phyloP scores from a whole-genome alignment of 2,888 invertebrate genomes.

The Elgonia sp. region DNA sequence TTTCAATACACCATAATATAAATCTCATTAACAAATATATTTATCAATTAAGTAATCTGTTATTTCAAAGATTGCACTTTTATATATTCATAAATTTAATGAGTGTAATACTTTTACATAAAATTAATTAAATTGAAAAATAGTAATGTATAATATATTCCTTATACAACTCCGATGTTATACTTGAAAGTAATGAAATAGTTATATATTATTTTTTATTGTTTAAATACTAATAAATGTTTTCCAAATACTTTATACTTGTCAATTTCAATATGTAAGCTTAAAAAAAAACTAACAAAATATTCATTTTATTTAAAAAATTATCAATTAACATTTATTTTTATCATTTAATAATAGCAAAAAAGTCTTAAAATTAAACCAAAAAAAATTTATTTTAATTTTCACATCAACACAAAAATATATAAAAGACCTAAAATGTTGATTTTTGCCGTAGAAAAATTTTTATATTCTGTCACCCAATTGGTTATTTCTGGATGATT shows the following conservation, averaged over 20 bases:
- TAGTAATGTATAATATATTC: conserved; percentile 34
- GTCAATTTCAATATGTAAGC: background rate
- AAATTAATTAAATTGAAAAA: conserved; percentile 5
- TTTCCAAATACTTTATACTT: conserved; percentile 33
- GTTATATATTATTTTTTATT: conserved; percentile 53
- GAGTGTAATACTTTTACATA: conserved; percentile 41
- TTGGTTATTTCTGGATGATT: background rate
- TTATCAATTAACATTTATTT: too few species aligned
- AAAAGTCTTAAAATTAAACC: too few species aligned
- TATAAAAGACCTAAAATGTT: background rate
- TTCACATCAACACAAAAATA: background rate
- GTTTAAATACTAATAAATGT: conserved; percentile 53
- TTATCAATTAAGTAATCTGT: background rate
- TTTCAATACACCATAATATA: too few species aligned
- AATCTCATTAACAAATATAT: too few species aligned
- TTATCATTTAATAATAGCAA: too few species aligned
- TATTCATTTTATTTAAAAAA: background rate
- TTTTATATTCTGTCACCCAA: background rate
- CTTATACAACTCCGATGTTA: conserved; percentile 35
- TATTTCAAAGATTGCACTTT: background rate
- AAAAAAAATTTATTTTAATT: background rate
- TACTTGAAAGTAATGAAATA: conserved; percentile 60
- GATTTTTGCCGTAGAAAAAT: background rate
- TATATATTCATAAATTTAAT: background rate
- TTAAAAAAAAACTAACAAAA: background rate